Percentiles rank a stretch among this genome's conserved stretches.
These are phyloP conservation scores for Naso thynnoides DNA, from an alignment of 2,797 vertebrate genomes.

Conservation along the genomic window DNA sequence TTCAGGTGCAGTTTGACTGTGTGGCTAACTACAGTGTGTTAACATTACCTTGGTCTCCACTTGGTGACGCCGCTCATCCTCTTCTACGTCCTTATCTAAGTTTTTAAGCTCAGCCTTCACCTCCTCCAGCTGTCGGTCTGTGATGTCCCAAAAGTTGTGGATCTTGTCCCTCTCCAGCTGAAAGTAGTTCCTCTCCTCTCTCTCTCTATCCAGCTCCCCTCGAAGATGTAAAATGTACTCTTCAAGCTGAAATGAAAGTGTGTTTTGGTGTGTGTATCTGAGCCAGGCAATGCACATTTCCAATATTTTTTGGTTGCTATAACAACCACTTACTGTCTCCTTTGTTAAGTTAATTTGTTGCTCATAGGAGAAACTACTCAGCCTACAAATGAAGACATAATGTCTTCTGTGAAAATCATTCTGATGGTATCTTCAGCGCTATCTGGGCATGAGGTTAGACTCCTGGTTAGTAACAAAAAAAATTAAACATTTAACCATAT, in stretches of 20 bases:
- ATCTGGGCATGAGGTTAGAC: background rate
- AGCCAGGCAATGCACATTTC: background rate
- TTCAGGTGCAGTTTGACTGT: background rate
- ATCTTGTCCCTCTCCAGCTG: slow-evolving; percentile 92
- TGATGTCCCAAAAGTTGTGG: slow-evolving; percentile 88
- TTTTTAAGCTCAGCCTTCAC: slow-evolving; percentile 86
- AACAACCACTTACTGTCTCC: background rate
- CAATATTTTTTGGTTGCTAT: background rate
- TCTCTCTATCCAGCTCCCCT: slow-evolving; percentile 90
- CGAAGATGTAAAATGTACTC: slow-evolving; percentile 83
- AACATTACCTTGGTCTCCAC: slow-evolving; percentile 91
- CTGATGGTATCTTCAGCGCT: background rate
- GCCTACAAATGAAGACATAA: background rate
- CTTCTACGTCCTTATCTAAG: slow-evolving; percentile 89
- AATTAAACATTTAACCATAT: background rate
- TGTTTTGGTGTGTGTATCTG: background rate
- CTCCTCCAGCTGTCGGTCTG: slow-evolving; percentile 86
- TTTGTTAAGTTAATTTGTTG: background rate
- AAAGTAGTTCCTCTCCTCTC: slow-evolving; percentile 93
- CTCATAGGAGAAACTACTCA: background rate
- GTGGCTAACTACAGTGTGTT: too few relatives aligned
- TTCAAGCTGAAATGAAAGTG: slow-evolving; percentile 82
- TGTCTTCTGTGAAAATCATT: background rate
- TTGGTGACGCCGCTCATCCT: slow-evolving; percentile 89
- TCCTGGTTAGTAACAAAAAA: background rate